Base-by-base conservation (phyloP, 1,140 invertebrate genomes). In the Bombus difficillimus region DNA sequence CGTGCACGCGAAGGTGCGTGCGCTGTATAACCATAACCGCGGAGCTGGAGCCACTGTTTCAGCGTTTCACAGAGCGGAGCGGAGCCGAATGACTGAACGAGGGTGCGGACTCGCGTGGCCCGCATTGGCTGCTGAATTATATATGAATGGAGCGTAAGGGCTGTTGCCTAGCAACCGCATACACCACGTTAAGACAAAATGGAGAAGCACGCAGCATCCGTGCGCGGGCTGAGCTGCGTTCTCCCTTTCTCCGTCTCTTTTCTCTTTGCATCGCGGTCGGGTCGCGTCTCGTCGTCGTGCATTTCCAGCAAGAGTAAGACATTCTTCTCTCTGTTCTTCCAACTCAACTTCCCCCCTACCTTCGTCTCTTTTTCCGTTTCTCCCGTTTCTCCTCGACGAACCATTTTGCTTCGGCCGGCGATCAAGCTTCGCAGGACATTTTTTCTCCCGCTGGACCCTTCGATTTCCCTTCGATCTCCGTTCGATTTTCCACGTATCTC, bases 51-150 rank as follows among this genome's bases (percentile, higher is more conserved):
- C 84, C 89, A 80, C 81, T 90, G 92, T 92, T 94, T 91, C 92
- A 91, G 92, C 91, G 92, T 92, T 93, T 93, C 92, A 79, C 83
- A 91, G 92, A 93, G 90, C 88, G 75, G 88, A 90, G 88, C 86
- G 90, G 81, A 89, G 82, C 84, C 85, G 91, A 91, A 90, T 87
- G 91, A 91, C 88, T 87, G 92, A 85, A 92, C 90, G 91, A 92
- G 90, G 93, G 92, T 93, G 92, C 91, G 92, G 93, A 91, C 88
- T 93, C 94, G 94, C 95, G 94, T 95, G 95, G 94, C 94, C 94
- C 94, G 95, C 94, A 95, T 95, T 95, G 94, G 94, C 92, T 95
- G 94, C 86, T 95, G 94, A 95, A 95, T 95, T 95, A 95, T 95
- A 95, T 94, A 95, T 95, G 95, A 95, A 94, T 93, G 92, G 95